Conservation (phyloP, 2,797 vertebrate genomes). For the Jordanella pulchra region DNA sequence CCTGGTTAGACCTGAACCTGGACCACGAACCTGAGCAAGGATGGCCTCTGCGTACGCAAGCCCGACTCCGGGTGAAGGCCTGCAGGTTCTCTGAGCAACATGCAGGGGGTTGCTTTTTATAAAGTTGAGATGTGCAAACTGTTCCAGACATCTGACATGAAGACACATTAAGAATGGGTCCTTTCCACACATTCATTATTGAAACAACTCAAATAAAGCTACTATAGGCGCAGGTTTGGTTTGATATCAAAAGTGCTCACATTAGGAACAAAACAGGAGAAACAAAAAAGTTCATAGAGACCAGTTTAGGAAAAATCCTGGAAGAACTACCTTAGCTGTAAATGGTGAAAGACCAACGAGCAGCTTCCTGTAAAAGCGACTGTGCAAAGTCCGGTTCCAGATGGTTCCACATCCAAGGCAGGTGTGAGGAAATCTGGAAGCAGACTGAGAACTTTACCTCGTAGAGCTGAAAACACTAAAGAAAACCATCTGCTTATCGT, state of each 20-base stretch:
- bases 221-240: slow-evolving; percentile 65
- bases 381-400: slow-evolving; percentile 12
- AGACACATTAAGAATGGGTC: slow-evolving; percentile 47
- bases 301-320: slow-evolving; percentile 49
- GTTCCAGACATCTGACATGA: slow-evolving; percentile 69
- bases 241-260: slow-evolving; percentile 56
- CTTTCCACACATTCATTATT: slow-evolving; percentile 48
- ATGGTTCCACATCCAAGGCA: slow-evolving; percentile 28
- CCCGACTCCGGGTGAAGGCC: slow-evolving; percentile 45
- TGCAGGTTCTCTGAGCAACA: slow-evolving; percentile 54
- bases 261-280: slow-evolving; percentile 59
- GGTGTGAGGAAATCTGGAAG: slow-evolving; percentile 37
- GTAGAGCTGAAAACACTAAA: neutral
- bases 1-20: neutral
- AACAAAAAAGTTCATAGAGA: slow-evolving; percentile 41
- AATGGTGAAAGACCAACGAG: slow-evolving; percentile 20
- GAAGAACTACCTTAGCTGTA: slow-evolving; percentile 56
- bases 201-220: slow-evolving; percentile 66
- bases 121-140: slow-evolving; percentile 60
- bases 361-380: slow-evolving; percentile 10
- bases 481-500: slow-evolving; percentile 8
- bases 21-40: neutral
- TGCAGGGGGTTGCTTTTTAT: slow-evolving; percentile 63
- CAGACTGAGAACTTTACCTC: slow-evolving; percentile 5
- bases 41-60: slow-evolving; percentile 42